Percentiles rank a stretch among this genome's conserved stretches.
phyloP scores from a whole-genome alignment of 2,888 invertebrate genomes.

The Eupsilia transversa region DNA sequence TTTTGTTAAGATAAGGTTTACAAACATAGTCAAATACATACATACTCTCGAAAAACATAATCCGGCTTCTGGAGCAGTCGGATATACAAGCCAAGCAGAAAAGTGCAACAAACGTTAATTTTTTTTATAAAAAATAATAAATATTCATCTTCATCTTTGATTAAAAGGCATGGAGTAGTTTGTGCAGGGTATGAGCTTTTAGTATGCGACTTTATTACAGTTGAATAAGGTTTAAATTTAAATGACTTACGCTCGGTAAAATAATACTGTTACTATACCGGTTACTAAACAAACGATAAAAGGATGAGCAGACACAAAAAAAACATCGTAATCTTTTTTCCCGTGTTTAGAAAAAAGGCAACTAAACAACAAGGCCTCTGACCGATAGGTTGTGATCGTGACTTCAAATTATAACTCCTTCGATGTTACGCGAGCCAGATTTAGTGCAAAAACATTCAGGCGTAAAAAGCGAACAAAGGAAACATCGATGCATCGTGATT shows the following conservation, averaged over 20 bases:
- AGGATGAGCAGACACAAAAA: constrained; percentile 37
- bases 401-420: constrained; percentile 33
- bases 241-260: neutral
- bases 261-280: neutral
- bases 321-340: neutral
- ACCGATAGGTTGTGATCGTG: constrained; percentile 56
- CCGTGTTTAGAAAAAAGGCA: neutral
- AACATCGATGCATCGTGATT: constrained; percentile 35
- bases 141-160: neutral
- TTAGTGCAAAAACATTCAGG: constrained; percentile 30
- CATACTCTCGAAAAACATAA: too few relatives aligned
- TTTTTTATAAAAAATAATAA: too few relatives aligned
- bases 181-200: neutral
- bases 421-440: constrained; percentile 20
- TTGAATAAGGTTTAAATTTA: constrained; percentile 17
- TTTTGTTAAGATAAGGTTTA: neutral
- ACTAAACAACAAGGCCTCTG: constrained; percentile 19
- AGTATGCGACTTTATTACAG: neutral
- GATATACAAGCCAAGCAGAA: neutral
- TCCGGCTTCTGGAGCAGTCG: too few relatives aligned
- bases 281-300: constrained; percentile 16
- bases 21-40: too few relatives aligned
- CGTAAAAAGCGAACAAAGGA: constrained; percentile 36
- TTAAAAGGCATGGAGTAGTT: neutral
- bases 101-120: neutral